Base-by-base conservation (phyloP, 2,113 vertebrate species). In the Andinoacara biseriatus region DNA sequence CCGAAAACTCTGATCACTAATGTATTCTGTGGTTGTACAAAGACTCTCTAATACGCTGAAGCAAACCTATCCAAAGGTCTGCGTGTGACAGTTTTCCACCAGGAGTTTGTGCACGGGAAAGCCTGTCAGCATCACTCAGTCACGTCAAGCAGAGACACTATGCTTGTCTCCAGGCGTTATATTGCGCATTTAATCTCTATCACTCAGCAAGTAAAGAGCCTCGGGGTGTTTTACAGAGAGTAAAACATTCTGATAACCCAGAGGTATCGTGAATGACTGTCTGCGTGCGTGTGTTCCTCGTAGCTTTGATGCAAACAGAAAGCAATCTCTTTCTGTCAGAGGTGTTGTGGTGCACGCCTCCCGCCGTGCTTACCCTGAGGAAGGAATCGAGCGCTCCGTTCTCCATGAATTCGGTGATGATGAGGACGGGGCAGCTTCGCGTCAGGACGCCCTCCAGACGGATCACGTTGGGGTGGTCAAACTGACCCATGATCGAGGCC, bases 341-440 rank as follows among this genome's bases (percentile, higher is more conserved):
- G 81, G 83, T 81, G 72, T 58, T 29, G 61, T 24, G 49, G 58
- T 33, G 5, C 6, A 24, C 58, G 29, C 80, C 79, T 62, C 72
- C 54, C n/a, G 18, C 26, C 84, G 8, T 22, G 75, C 97, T 96
- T 90, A 99, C 98, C 95, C 98, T 95, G 26, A 99, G 97, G 94
- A 99, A 99, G 78, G 98, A 99, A 90, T 99, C 98, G 2, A 99
- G 96, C 0, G 98, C 98, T 0, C 98, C 98, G 78, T 99, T 99
- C 95, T 99, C 98, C 98, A 99, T 99, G 95, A 99, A 99, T 87
- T 99, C 98, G 0, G 98, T 99, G 93, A 99, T 96, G 89, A 99
- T 99, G 95, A 99, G 99, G 85, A 99, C 97, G 0, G 98, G 98
- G 52, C 98, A 98, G 89, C 98, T 99, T 72, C 99, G 97, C 72